phyloP scores from a whole-genome alignment of 2,797 vertebrate genomes.

The Neostethus bicornis region DNA sequence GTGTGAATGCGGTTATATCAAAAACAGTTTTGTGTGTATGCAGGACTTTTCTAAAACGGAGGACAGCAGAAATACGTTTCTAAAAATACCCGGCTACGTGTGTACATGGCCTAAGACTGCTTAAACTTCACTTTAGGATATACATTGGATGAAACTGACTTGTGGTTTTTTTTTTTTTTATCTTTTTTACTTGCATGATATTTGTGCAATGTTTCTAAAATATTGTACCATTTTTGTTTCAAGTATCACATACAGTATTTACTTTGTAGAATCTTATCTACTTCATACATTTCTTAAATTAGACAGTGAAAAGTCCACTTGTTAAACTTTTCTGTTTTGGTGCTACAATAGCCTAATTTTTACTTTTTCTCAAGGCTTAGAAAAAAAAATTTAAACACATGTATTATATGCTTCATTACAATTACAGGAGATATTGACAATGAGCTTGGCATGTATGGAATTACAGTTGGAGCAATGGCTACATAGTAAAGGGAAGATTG shows the following conservation, averaged over 20 bases:
- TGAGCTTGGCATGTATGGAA: constrained; percentile 96
- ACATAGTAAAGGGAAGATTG: constrained; percentile 87
- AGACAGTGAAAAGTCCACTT: background rate
- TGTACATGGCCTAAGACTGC: too few relatives aligned
- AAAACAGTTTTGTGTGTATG: too few relatives aligned
- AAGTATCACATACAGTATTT: background rate
- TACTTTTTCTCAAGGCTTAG: background rate
- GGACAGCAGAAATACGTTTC: too few relatives aligned
- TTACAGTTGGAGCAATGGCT: constrained; percentile 94
- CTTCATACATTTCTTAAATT: background rate
- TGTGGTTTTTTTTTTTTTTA: too few relatives aligned
- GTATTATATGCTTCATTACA: background rate
- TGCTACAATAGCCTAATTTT: background rate
- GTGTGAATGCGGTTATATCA: too few relatives aligned
- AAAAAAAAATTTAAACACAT: background rate
- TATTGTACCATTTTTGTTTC: background rate
- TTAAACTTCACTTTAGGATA: background rate
- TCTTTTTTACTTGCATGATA: too few relatives aligned
- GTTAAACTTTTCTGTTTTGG: background rate
- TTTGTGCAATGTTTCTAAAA: too few relatives aligned
- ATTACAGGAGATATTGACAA: constrained; percentile 91
- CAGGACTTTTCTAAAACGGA: too few relatives aligned
- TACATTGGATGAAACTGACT: background rate
- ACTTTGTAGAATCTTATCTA: background rate
- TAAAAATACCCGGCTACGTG: too few relatives aligned